Evolutionary conservation across 2,797 vertebrate species (phyloP), one percentile per base, ranked within the genome.

Genomic region (Mus caroli): DNA sequence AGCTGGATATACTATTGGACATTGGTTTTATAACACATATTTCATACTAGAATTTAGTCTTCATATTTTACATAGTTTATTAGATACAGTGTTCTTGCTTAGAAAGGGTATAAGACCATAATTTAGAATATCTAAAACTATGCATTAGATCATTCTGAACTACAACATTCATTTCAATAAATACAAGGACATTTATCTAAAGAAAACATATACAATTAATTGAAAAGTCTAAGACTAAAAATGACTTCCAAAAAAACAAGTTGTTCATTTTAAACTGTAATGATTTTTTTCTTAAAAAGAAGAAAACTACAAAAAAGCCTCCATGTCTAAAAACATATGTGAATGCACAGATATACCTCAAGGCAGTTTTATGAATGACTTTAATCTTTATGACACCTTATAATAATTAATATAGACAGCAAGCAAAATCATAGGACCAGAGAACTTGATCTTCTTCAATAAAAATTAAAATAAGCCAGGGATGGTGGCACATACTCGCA

Each of bases 91-190:
- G 20, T n/a, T 67, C 19, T 91, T n/a, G 14, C 20, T 93, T 50
- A 52, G 46, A 20, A 73, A 90, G 26, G 69, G 37, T 78, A 28
- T 40, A 88, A 56, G 34, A 19, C 20, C 75, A 50, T 67, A 26
- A 64, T 88, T 75, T 52, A 22, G 54, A 88, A 37, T 54, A 50
- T 60, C 26, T 6, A 31, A 50, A 96, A 60, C n/a, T 40, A 28
- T 75, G 31, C 22, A 67, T 80, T 79, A 80, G 56, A 31, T 95
- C 19, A 56, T 73, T 50, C 54, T 88, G 56, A 75, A 90, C 14
- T 40, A 90, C 37, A 94, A 22, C 14, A 76, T 83, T 77, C 26
- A 93, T 79, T 93, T 73, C 7, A 91, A 91, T 40, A 26, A 64
- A 3, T 34, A 76, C 6, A 89, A 93, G 24, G 19, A 7, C 10